Percentiles rank a stretch among this genome's conserved stretches.
Evolutionary conservation across 2,113 vertebrate species (phyloP).

Genomic region (Passerina amoena): DNA sequence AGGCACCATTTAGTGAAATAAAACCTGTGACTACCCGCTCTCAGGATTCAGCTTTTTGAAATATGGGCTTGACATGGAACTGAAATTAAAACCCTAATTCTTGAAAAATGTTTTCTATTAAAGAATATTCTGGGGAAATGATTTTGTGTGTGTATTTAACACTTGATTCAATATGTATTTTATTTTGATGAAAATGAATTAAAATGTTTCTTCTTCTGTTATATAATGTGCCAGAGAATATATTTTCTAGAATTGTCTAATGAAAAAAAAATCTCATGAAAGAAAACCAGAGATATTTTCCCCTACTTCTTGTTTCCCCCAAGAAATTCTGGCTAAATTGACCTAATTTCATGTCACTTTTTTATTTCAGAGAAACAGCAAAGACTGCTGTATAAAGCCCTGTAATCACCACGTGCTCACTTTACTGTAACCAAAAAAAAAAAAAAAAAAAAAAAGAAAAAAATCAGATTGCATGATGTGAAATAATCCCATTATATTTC

Average conservation of each 20-base stretch:
- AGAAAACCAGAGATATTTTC: not conserved
- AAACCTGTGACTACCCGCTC: rapidly evolving
- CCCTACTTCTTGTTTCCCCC: not conserved
- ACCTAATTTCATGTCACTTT: conserved; percentile 21
- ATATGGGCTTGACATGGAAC: not conserved
- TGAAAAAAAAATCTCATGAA: not conserved
- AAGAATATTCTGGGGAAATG: not conserved
- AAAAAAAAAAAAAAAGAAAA: not conserved
- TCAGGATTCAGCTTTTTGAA: not conserved
- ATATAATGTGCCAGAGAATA: not conserved
- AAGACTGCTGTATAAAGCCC: not conserved
- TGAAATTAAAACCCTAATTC: not conserved
- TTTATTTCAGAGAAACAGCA: not conserved
- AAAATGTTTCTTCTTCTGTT: not conserved
- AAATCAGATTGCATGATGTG: not conserved
- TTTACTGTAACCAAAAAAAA: conserved; percentile 6
- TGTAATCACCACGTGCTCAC: not conserved
- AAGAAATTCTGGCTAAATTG: conserved; percentile 21
- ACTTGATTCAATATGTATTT: not conserved
- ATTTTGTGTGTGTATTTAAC: not conserved
- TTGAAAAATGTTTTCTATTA: not conserved
- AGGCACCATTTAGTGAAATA: not conserved
- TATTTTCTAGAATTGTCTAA: not conserved
- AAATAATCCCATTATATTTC: conserved; percentile 46
- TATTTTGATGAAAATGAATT: conserved; percentile 13